Conservation (phyloP, 2,888 invertebrate genomes). For the Drosophila nr. medialis region DNA sequence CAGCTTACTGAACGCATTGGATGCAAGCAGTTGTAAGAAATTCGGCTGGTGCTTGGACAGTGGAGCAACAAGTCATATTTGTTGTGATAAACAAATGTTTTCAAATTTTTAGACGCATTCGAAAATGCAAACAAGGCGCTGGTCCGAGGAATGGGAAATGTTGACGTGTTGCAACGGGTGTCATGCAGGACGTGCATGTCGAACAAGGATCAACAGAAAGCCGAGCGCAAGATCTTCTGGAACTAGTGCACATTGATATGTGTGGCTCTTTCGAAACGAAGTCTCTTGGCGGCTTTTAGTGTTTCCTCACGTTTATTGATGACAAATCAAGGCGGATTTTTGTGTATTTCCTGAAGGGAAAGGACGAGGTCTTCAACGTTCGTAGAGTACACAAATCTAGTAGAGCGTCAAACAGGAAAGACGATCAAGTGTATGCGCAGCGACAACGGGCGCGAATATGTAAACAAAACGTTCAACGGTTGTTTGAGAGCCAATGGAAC, state of each 20-base stretch:
- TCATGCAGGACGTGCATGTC: no score
- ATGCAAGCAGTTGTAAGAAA: constrained; percentile 6
- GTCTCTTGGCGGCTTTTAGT: not conserved
- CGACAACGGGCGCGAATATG: not conserved
- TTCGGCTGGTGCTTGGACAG: constrained; percentile 14
- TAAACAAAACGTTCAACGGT: not conserved
- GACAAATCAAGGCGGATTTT: not conserved
- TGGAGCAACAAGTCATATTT: constrained; percentile 19
- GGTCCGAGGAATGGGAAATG: no score
- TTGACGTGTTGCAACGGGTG: no score
- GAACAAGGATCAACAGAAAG: not conserved
- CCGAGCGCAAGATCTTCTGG: not conserved
- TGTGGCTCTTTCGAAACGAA: not conserved
- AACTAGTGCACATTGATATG: not conserved
- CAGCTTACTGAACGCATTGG: not conserved
- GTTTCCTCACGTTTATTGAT: not conserved
- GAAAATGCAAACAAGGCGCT: no score
- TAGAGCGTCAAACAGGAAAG: not conserved
- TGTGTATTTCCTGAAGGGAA: not conserved
- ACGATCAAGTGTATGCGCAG: not conserved
- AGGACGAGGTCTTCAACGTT: not conserved
- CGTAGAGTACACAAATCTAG: not conserved
- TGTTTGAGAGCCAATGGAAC: not conserved
- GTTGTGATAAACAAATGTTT: constrained; percentile 8
- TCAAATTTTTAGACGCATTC: not conserved